Evolutionary conservation across 1,140 invertebrate genomes (phyloP).

Genomic region (Potamilus streckersoni): DNA sequence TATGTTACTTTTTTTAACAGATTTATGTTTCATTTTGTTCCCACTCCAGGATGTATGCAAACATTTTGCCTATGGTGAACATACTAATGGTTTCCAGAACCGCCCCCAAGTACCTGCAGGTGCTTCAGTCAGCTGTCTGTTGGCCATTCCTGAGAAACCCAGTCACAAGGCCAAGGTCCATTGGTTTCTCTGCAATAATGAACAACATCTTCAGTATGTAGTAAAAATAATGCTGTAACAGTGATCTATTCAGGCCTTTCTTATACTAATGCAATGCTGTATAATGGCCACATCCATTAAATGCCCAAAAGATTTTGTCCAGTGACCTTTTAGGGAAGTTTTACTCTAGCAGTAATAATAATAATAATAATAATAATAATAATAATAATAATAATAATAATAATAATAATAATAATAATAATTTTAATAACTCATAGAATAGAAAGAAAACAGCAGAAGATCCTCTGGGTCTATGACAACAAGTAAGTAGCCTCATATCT

Average conservation of each 20-base stretch:
- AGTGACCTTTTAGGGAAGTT: no score
- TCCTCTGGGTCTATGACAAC: no score
- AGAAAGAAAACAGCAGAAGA: no score
- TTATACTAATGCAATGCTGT: not conserved
- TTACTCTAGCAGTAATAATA: no score
- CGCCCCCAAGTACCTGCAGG: constrained; percentile 45
- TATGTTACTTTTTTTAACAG: not conserved
- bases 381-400: no score
- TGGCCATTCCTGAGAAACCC: constrained; percentile 52
- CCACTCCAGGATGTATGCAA: constrained; percentile 55
- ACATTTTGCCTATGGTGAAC: constrained; percentile 57
- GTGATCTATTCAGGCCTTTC: not conserved
- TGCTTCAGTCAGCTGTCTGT: constrained; percentile 22
- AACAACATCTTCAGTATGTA: constrained; percentile 50
- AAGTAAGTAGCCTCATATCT: no score
- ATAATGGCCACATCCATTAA: no score
- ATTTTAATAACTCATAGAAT: no score
- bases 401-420: no score
- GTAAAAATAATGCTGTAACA: not conserved
- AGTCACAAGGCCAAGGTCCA: constrained; percentile 51
- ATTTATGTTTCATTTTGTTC: constrained; percentile 7
- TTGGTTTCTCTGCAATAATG: constrained; percentile 45
- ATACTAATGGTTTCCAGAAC: constrained; percentile 29
- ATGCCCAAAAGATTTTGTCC: no score
- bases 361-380: no score